Evolutionary conservation across 1,140 invertebrate genomes (phyloP).

Genomic region (Anoplolepis gracilipes): DNA sequence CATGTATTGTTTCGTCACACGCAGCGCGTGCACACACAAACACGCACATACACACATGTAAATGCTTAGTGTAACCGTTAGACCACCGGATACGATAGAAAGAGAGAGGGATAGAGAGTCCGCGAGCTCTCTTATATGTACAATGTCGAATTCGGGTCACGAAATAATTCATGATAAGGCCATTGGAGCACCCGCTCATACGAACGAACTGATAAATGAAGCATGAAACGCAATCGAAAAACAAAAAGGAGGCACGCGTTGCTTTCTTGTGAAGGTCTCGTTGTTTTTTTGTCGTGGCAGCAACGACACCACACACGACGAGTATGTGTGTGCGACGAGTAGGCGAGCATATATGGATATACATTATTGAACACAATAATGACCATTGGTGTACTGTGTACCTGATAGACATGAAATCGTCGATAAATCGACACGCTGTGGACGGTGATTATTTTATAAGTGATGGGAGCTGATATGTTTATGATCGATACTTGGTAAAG

Average conservation of each 20-base stretch:
- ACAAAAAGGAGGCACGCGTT: neutral
- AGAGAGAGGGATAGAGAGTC: constrained; percentile 27
- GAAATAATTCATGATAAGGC: constrained; percentile 78
- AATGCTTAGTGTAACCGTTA: constrained; percentile 63
- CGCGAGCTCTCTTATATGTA: constrained; percentile 51
- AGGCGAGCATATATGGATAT: constrained; percentile 26
- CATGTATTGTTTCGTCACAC: constrained; percentile 64
- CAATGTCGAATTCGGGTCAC: constrained; percentile 76
- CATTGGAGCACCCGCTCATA: constrained; percentile 65
- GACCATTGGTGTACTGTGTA: neutral
- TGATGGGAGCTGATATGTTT: neutral
- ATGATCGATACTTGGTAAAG: neutral
- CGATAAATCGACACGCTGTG: constrained; percentile 6
- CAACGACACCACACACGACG: too few species aligned
- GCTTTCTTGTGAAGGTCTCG: constrained; percentile 20
- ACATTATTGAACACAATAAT: constrained; percentile 54
- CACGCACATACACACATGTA: neutral
- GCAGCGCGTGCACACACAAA: neutral
- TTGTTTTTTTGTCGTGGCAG: neutral
- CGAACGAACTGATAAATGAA: constrained; percentile 68
- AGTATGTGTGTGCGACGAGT: neutral
- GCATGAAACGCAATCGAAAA: constrained; percentile 44
- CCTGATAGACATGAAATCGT: constrained; percentile 32
- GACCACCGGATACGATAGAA: constrained; percentile 62
- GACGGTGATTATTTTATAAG: constrained; percentile 23